These are phyloP conservation scores for Drosophila tanythrix DNA, from an alignment of 2,888 invertebrate genomes.

Conservation along the genomic window DNA sequence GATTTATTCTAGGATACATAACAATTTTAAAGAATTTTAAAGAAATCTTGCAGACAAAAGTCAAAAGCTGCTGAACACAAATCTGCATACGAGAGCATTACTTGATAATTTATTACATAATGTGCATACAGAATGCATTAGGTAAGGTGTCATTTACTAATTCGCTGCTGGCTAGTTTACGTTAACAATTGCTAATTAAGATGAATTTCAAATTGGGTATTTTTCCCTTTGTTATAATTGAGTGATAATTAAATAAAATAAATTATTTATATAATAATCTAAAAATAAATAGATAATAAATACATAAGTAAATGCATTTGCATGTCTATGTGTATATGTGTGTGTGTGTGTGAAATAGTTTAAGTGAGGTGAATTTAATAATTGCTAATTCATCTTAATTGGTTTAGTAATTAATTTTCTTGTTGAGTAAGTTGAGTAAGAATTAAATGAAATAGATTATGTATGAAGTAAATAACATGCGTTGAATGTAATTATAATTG, in stretches of 20 bases:
- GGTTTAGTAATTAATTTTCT: background rate
- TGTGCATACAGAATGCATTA: background rate
- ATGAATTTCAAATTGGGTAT: background rate
- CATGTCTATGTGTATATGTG: background rate
- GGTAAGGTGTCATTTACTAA: background rate
- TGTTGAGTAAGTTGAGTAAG: background rate
- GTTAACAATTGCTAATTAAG: background rate
- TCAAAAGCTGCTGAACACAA: background rate
- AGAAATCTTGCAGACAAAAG: background rate
- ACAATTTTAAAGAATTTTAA: background rate
- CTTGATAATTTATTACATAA: background rate
- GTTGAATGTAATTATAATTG: slow-evolving; percentile 8
- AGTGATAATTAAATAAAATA: background rate
- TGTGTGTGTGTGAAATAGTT: background rate
- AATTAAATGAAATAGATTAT: background rate
- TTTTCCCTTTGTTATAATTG: background rate
- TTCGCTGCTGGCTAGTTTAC: background rate
- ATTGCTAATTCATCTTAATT: background rate
- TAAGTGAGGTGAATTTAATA: background rate
- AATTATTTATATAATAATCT: background rate
- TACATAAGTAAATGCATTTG: background rate
- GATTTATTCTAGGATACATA: background rate
- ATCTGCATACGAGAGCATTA: background rate
- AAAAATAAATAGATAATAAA: background rate
- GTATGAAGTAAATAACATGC: background rate